Percentiles rank a stretch among this genome's conserved stretches.
phyloP scores from a whole-genome alignment of 2,113 vertebrate species.

The Eolophus roseicapilla region DNA sequence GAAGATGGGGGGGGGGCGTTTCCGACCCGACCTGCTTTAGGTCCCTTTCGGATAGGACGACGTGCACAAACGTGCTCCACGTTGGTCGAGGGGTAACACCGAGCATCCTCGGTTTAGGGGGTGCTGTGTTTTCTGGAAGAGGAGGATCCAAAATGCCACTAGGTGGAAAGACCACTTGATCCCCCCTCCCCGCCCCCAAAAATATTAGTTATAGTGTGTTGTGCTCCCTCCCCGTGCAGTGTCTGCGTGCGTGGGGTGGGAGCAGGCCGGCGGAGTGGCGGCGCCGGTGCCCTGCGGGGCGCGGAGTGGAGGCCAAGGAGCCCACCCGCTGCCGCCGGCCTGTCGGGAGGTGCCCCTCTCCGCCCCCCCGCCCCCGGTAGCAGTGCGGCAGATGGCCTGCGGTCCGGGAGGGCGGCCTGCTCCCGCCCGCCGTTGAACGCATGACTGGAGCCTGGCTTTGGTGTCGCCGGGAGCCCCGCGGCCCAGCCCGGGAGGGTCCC shows the following conservation, averaged over 20 bases:
- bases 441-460: background rate
- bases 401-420: background rate
- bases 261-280: background rate
- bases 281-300: background rate
- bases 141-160: background rate
- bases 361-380: background rate
- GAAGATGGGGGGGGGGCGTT: background rate
- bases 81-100: accelerated
- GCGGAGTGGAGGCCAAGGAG: background rate
- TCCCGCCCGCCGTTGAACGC: background rate
- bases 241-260: background rate
- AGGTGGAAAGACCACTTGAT: background rate
- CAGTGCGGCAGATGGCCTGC: constrained; percentile 9
- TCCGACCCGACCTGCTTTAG: background rate
- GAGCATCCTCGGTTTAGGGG: background rate
- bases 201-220: background rate
- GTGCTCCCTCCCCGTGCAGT: background rate
- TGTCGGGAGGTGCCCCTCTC: background rate
- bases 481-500: background rate
- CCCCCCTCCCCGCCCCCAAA: background rate
- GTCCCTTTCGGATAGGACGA: background rate
- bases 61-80: no score
- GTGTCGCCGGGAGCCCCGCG: background rate
- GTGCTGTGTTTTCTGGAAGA: background rate
- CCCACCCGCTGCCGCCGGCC: no score